A percentile compares a stretch with the other conserved stretches of the same genome.
Evolutionary conservation across 1,140 invertebrate species (phyloP).

Genomic region (Venturia canescens): DNA sequence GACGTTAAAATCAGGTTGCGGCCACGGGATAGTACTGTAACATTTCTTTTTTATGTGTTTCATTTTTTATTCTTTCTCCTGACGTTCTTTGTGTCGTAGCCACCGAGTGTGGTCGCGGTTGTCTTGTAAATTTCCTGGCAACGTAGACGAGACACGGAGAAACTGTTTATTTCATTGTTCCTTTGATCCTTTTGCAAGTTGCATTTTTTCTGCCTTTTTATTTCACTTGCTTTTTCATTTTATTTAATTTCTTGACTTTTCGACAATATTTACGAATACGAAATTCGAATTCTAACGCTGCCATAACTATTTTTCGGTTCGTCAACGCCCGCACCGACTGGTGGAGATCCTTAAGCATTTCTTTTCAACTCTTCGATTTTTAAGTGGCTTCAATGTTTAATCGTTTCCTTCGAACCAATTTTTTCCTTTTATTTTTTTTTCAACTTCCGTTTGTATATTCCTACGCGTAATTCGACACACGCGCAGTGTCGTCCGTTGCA

Average conservation of each 20-base stretch:
- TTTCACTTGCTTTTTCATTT: background rate
- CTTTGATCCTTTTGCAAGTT: background rate
- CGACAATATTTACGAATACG: too few species aligned
- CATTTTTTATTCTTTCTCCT: conserved; percentile 36
- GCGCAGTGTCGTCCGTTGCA: background rate
- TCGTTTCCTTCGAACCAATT: too few species aligned
- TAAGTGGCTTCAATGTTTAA: too few species aligned
- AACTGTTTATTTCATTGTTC: background rate
- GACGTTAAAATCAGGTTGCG: conserved; percentile 24
- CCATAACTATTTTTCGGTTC: too few species aligned
- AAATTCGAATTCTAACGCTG: too few species aligned
- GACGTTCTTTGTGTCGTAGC: conserved; percentile 33
- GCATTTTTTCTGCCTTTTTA: too few species aligned
- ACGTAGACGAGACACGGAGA: background rate
- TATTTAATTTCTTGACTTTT: background rate
- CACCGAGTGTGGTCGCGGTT: background rate
- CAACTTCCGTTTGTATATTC: too few species aligned
- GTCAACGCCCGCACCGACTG: too few species aligned
- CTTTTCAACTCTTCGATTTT: too few species aligned
- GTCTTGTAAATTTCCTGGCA: conserved; percentile 11
- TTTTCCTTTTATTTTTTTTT: too few species aligned
- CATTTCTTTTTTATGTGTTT: conserved; percentile 33
- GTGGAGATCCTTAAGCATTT: too few species aligned
- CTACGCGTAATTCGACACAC: background rate
- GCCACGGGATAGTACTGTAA: too few species aligned